A percentile compares a stretch with the other conserved stretches of the same genome.
These are phyloP conservation scores for Ceratothoa steindachneri DNA, from an alignment of 2,888 invertebrate species.

Conservation along the genomic window DNA sequence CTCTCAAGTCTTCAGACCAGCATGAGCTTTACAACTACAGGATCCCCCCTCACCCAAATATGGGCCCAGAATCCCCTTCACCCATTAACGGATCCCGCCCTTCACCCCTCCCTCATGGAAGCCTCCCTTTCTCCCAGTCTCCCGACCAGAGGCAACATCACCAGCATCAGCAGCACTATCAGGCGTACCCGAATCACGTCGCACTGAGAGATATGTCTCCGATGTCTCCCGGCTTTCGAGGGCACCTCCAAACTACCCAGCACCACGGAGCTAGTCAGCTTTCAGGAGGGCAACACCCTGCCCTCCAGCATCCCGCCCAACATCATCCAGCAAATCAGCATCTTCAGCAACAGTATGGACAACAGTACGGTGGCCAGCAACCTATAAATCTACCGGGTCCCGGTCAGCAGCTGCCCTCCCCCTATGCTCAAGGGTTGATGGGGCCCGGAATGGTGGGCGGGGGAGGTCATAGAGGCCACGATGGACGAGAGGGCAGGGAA, in stretches of 20 bases:
- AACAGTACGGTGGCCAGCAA: conserved; percentile 30
- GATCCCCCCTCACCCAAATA: not conserved
- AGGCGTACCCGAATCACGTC: conserved; percentile 6
- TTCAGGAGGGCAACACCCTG: conserved; percentile 8
- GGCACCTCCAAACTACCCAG: not conserved
- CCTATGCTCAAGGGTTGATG: conserved; percentile 37
- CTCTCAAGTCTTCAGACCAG: conserved; percentile 24
- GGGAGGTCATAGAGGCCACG: conserved; percentile 32
- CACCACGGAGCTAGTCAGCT: not conserved
- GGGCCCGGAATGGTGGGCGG: conserved; percentile 26
- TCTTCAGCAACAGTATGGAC: conserved; percentile 32
- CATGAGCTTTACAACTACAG: conserved; percentile 17
- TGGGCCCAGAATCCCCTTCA: not conserved
- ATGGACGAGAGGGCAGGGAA: conserved; percentile 34
- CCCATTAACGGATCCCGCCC: conserved; percentile 6
- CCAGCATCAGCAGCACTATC: conserved; percentile 16
- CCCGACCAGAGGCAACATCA: not conserved
- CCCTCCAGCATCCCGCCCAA: conserved; percentile 21
- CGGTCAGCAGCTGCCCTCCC: conserved; percentile 32
- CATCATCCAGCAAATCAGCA: conserved; percentile 17
- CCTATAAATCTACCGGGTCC: conserved; percentile 19
- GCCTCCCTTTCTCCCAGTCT: not conserved
- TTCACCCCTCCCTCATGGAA: not conserved
- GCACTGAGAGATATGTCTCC: conserved; percentile 29
- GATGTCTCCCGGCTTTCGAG: conserved; percentile 33